Evolutionary conservation across 2,113 vertebrate species (phyloP).

Genomic region (Casuarius casuarius): DNA sequence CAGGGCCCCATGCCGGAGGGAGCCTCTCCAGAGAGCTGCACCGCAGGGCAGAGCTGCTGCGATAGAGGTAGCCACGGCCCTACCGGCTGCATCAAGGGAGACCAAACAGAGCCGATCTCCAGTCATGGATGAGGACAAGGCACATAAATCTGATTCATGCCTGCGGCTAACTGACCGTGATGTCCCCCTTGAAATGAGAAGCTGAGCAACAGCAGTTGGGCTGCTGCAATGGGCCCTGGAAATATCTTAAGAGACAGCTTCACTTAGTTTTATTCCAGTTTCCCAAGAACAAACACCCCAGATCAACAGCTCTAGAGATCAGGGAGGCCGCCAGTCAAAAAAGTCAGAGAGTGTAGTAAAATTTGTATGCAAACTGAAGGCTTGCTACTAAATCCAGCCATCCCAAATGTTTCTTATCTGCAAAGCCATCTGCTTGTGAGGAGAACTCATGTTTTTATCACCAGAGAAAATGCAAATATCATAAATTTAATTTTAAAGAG

Average conservation of each 20-base stretch:
- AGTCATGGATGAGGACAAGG: not conserved
- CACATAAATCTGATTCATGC: accelerated
- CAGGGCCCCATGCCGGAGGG: not conserved
- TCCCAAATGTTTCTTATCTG: not conserved
- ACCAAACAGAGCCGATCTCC: not conserved
- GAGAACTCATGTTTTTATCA: not conserved
- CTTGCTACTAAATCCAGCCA: not conserved
- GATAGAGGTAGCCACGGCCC: not conserved
- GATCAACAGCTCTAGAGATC: accelerated
- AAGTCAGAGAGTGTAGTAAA: not conserved
- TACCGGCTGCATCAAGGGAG: not conserved
- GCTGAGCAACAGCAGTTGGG: not conserved
- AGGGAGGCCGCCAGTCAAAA: not conserved
- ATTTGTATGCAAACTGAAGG: not conserved
- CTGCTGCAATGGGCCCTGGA: not conserved
- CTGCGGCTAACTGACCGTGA: not conserved
- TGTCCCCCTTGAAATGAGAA: not conserved
- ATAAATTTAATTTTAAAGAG: not conserved
- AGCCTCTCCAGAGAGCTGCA: not conserved
- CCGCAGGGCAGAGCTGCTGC: not conserved
- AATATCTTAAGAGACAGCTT: not conserved
- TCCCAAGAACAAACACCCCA: not conserved
- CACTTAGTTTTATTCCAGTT: not conserved
- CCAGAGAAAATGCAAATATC: not conserved
- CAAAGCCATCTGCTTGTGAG: not conserved